phyloP scores from a whole-genome alignment of 2,113 vertebrate genomes.

The Pygoscelis adeliae region DNA sequence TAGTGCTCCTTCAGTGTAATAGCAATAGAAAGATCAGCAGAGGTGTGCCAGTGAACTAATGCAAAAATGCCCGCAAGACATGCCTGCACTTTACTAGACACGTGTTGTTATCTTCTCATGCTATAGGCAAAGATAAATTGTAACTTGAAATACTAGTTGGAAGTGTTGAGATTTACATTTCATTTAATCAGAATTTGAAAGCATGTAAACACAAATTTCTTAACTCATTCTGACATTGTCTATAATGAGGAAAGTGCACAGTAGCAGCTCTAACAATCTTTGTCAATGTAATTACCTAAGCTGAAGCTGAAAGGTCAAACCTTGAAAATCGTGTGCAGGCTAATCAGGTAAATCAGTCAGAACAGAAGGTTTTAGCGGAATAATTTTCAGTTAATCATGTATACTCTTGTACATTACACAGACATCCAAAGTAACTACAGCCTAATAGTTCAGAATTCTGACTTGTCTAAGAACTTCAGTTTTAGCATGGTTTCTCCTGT shows the following conservation, averaged over 20 bases:
- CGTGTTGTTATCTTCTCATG: neutral
- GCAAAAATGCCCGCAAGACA: neutral
- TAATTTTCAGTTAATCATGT: neutral
- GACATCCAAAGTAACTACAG: neutral
- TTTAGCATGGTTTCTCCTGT: neutral
- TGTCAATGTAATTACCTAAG: neutral
- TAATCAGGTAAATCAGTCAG: neutral
- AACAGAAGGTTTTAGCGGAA: neutral
- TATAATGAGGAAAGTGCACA: neutral
- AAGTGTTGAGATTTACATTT: neutral
- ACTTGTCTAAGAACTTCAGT: neutral
- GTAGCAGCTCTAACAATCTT: neutral
- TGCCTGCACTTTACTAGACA: neutral
- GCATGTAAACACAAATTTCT: neutral
- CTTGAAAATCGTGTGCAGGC: neutral
- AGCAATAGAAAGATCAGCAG: neutral
- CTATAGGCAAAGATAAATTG: neutral
- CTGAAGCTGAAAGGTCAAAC: neutral
- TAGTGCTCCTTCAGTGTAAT: neutral
- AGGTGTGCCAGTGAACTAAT: neutral
- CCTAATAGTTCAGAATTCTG: neutral
- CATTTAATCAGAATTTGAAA: neutral
- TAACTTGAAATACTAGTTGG: neutral
- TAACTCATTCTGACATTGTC: neutral
- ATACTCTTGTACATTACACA: neutral